Base-by-base conservation (phyloP, 2,797 vertebrate species). In the Clarias laeviceps region DNA sequence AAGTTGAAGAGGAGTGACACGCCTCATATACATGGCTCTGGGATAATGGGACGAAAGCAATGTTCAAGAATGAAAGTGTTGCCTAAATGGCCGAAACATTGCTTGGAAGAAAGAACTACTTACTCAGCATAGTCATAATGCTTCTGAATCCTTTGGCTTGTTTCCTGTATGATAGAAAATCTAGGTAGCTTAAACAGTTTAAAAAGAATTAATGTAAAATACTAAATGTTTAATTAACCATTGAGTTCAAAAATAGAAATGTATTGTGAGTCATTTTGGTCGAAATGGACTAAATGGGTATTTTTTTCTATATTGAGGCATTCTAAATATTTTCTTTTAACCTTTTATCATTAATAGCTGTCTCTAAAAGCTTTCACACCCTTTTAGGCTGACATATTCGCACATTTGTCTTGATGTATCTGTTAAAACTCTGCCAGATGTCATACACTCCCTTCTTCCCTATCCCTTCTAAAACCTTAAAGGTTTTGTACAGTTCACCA, bases 1-100 rank as follows among this genome's bases (percentile, higher is more conserved):
- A 56, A 64, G 50, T 82, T 82, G 68, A 22, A 54, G 72, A 70
- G 20, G 27, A 69, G 76, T 66, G 73, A 59, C 76, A 56, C 64
- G 79, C 77, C 70, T 84, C 77, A 84, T 82, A 69, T 77, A 72
- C 50, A 24, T n/a, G 73, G 37, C 62, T 84, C 66, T 56, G 62
- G 77, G 74, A 79, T 80, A 84, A 57, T 34, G 65, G 20, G 61
- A 34, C 29, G 11, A n/a, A 34, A 27, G 77, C 74, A 77, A 34
- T 9, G 56, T 40, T 86, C 22, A 73, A 27, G 34, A 64, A 62
- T 64, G 12, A 29, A 78, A 54, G 77, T 64, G 54, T 78, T 72
- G 22, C 72, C 56, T 59, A 77, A 14, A 74, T 50, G 56, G 56
- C 56, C 73, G n/a, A 82, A 82, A 54, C 12, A 59, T 32, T 14